These are phyloP conservation scores for Apocrypta bakeri DNA, from an alignment of 1,140 invertebrate genomes.

Conservation along the genomic window DNA sequence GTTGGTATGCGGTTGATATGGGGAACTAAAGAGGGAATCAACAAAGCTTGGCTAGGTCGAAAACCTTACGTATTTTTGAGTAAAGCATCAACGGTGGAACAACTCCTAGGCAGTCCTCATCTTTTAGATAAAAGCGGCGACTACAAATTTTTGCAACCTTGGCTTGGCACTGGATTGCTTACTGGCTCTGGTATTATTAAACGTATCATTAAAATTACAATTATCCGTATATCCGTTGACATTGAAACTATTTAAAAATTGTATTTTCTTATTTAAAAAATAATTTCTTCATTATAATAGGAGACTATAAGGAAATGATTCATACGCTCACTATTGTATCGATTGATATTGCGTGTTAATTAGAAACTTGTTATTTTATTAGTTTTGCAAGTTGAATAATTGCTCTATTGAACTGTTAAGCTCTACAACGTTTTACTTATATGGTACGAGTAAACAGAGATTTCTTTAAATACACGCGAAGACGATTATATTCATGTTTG, in stretches of 20 bases:
- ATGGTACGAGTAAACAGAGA: too few relatives aligned
- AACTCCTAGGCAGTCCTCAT: constrained; percentile 81
- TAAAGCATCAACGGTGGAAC: constrained; percentile 71
- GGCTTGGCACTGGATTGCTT: constrained; percentile 86
- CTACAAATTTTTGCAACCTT: constrained; percentile 84
- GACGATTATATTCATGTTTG: too few relatives aligned
- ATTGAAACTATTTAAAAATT: not conserved
- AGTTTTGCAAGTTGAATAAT: too few relatives aligned
- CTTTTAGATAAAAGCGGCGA: constrained; percentile 84
- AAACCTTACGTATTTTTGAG: constrained; percentile 73
- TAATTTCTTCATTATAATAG: too few relatives aligned
- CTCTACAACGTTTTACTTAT: too few relatives aligned
- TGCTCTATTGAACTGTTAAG: too few relatives aligned
- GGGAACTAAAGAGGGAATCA: constrained; percentile 73
- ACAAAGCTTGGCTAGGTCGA: constrained; percentile 73
- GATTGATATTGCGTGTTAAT: too few relatives aligned
- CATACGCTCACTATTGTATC: too few relatives aligned
- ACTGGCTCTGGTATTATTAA: constrained; percentile 77
- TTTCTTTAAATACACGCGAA: too few relatives aligned
- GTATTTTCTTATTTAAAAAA: too few relatives aligned
- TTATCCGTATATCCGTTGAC: not conserved
- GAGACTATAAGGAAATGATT: too few relatives aligned
- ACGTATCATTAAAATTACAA: not conserved
- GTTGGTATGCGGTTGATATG: constrained; percentile 72
- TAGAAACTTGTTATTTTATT: too few relatives aligned